phyloP scores from a whole-genome alignment of 2,797 vertebrate species.

The Neomorphus geoffroyi region DNA sequence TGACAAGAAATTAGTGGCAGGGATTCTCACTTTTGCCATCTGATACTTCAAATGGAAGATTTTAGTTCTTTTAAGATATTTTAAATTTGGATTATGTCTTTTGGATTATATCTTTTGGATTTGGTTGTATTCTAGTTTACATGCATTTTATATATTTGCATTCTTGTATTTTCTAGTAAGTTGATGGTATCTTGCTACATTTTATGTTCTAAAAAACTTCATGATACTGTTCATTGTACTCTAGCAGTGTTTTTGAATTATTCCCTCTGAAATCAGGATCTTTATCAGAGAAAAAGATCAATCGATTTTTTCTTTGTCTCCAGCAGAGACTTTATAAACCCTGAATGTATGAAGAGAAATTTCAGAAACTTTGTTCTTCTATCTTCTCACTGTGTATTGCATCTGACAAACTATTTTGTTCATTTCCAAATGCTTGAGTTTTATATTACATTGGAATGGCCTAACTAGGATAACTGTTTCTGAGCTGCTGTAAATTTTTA shows the following conservation, averaged over 20 bases:
- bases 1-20: neutral
- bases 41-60: neutral
- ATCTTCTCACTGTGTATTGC: neutral
- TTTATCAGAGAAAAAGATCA: neutral
- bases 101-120: neutral
- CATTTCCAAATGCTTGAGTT: neutral
- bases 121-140: neutral
- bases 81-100: neutral
- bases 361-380: neutral
- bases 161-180: neutral
- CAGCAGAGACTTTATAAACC: neutral
- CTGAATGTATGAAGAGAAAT: neutral
- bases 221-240: neutral
- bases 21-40: neutral
- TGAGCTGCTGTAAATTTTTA: neutral
- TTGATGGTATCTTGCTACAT: neutral
- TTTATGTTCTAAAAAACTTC: neutral
- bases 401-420: neutral
- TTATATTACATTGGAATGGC: neutral
- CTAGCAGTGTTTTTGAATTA: neutral
- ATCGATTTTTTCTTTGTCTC: neutral
- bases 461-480: slow-evolving; percentile 17
- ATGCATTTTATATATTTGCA: neutral
- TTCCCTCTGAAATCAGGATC: neutral
- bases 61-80: neutral